Percentiles rank a stretch among this genome's conserved stretches.
Conservation (phyloP, 2,888 invertebrate genomes). For the Poecilobothrus nobilitatus region DNA sequence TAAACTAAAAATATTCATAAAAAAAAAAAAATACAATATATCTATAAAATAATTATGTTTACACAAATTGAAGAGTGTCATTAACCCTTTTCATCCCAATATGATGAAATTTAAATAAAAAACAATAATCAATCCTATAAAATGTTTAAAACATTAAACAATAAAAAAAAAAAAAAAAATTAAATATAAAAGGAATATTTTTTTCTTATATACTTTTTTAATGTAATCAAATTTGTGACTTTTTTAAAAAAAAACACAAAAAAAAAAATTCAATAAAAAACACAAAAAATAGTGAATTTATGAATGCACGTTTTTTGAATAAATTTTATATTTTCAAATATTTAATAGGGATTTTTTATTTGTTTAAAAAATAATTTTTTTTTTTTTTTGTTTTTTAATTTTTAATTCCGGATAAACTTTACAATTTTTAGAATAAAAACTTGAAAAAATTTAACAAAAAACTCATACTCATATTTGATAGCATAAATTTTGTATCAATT, state of each 20-base stretch:
- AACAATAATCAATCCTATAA: neutral
- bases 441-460: neutral
- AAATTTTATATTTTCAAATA: neutral
- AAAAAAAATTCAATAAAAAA: neutral
- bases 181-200: too few species aligned
- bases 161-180: neutral
- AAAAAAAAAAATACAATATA: too few species aligned
- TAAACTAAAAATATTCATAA: too few species aligned
- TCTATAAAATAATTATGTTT: neutral
- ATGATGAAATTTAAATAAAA: neutral
- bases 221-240: slow-evolving; percentile 2
- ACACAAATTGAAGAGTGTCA: neutral
- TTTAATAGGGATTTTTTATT: neutral
- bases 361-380: neutral
- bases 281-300: too few species aligned
- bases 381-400: neutral
- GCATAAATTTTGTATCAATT: neutral
- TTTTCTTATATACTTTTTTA: neutral
- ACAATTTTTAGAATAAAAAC: neutral
- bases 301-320: neutral
- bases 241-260: neutral
- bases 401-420: neutral
- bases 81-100: neutral
- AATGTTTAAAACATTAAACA: neutral
- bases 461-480: neutral